These are phyloP conservation scores for Pteropus rufus DNA, from an alignment of 2,797 vertebrate species.

Conservation along the genomic window DNA sequence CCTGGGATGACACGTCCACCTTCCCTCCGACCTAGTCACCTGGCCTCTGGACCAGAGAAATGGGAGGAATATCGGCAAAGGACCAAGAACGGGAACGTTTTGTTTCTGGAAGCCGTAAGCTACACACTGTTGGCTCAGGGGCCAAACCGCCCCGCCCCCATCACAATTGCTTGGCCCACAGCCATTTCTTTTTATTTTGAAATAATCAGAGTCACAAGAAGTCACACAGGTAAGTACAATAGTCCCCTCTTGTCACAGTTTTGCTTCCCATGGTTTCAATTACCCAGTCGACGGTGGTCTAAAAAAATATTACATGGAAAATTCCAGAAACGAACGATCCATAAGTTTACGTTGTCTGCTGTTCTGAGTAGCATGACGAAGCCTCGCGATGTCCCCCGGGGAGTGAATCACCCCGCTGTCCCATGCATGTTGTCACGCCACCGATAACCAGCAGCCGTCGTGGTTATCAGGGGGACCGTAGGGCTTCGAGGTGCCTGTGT, in stretches of 20 bases:
- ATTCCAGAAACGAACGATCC: too few relatives aligned
- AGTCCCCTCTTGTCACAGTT: too few relatives aligned
- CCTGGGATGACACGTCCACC: too few relatives aligned
- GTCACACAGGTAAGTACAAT: neutral
- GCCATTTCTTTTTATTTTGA: neutral
- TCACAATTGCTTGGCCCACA: neutral
- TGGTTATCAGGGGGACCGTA: fast-evolving
- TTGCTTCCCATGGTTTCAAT: neutral
- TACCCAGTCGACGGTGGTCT: too few relatives aligned
- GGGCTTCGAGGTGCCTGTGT: neutral
- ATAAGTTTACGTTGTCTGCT: neutral
- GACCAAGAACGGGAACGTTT: neutral
- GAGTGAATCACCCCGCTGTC: neutral
- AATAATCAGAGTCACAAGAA: neutral
- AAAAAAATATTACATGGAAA: neutral
- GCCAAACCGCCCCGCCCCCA: fast-evolving
- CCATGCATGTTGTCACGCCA: fast-evolving
- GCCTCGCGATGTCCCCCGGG: neutral
- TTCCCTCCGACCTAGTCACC: neutral
- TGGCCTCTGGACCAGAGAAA: neutral
- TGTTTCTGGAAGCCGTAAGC: neutral
- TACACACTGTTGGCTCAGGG: neutral
- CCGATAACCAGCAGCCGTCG: too few relatives aligned
- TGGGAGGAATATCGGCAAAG: neutral
- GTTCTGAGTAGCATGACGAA: neutral